Conservation (phyloP, 2,113 vertebrate genomes). For the Colius striatus region DNA sequence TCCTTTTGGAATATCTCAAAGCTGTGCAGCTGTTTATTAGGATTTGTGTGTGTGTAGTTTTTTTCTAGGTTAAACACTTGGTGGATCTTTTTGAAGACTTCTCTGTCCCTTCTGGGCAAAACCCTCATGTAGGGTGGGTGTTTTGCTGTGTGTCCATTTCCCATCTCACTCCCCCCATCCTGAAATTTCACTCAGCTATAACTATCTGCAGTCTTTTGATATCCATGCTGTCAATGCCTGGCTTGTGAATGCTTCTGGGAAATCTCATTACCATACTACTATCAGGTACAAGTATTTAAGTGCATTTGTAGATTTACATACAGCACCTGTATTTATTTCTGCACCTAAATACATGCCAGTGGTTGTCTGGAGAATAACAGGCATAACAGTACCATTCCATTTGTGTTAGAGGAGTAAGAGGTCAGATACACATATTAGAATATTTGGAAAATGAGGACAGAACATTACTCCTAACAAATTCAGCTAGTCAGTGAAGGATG, state of each 20-base stretch:
- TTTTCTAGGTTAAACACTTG: accelerated
- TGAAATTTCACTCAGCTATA: not conserved
- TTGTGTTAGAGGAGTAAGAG: not conserved
- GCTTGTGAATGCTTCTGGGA: not conserved
- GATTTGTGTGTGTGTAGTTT: not conserved
- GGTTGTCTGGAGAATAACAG: not conserved
- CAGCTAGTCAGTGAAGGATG: not conserved
- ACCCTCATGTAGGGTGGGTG: not conserved
- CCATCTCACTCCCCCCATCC: accelerated
- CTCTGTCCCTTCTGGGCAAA: not conserved
- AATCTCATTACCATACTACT: not conserved
- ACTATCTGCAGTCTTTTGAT: not conserved
- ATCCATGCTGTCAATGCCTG: accelerated
- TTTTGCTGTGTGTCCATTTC: not conserved
- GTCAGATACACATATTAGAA: not conserved
- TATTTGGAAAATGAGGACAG: not conserved
- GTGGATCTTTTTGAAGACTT: not conserved
- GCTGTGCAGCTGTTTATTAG: not conserved
- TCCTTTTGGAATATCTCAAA: not conserved
- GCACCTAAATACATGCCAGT: not conserved
- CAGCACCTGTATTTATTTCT: not conserved
- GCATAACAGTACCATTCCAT: not conserved
- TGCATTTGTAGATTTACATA: not conserved
- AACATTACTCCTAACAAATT: not conserved
- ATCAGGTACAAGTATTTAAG: not conserved